Evolutionary conservation across 2,797 vertebrate species (phyloP).

Genomic region (Cephalopachus bancanus): DNA sequence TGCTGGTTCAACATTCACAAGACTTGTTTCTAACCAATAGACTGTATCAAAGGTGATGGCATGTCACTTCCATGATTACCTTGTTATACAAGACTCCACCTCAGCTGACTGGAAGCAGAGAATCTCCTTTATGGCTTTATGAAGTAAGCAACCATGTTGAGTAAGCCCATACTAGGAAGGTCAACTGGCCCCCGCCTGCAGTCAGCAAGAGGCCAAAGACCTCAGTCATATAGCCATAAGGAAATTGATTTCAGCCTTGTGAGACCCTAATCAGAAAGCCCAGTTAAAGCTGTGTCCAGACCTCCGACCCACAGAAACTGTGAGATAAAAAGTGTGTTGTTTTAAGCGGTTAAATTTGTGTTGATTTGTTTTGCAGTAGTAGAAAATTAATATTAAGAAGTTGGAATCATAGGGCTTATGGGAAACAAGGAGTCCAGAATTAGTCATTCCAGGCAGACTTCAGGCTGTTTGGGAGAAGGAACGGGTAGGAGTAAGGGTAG

Average conservation of each 20-base stretch:
- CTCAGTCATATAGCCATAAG: neutral
- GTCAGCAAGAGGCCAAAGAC: neutral
- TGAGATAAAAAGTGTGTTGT: neutral
- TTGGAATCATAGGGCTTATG: neutral
- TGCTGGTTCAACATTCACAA: no score
- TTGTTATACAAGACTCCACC: neutral
- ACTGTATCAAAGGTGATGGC: neutral
- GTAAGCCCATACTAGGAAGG: neutral
- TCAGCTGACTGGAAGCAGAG: neutral
- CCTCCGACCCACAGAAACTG: neutral
- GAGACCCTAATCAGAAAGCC: neutral
- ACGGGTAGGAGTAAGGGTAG: neutral
- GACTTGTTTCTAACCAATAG: neutral
- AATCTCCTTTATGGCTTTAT: neutral
- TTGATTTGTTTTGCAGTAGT: neutral
- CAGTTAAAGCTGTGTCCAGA: neutral
- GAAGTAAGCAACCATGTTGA: neutral
- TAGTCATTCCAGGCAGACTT: neutral
- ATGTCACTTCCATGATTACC: neutral
- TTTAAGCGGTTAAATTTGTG: neutral
- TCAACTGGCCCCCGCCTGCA: neutral
- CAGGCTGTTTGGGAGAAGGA: neutral
- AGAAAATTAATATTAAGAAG: neutral
- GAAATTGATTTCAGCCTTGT: neutral
- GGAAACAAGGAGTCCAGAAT: neutral